phyloP scores from a whole-genome alignment of 2,888 invertebrate genomes.

The Dioctria rufipes region DNA sequence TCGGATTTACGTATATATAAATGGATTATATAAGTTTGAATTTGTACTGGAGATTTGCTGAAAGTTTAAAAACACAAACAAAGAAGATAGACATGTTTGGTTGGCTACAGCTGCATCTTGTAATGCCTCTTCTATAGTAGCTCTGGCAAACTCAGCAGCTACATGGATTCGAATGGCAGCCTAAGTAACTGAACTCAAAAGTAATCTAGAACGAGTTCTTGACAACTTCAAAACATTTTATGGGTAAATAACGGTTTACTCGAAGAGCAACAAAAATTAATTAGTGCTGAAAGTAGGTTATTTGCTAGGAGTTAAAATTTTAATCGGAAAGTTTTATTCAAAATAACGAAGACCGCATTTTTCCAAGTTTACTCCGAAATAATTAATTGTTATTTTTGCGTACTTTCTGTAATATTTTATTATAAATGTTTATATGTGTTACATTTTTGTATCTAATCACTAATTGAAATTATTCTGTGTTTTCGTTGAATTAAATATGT shows the following conservation, averaged over 20 bases:
- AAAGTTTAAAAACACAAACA: conserved; percentile 18
- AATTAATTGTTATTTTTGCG: too few relatives aligned
- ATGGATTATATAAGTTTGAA: conserved; percentile 16
- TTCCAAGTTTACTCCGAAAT: too few relatives aligned
- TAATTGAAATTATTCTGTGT: too few relatives aligned
- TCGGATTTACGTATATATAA: conserved; percentile 11
- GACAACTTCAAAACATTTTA: conserved; percentile 8
- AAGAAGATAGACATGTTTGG: background rate
- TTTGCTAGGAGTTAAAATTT: conserved; percentile 1
- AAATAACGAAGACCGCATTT: background rate
- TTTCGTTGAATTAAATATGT: too few relatives aligned
- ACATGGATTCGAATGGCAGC: background rate
- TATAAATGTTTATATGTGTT: too few relatives aligned
- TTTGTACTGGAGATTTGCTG: conserved; percentile 3
- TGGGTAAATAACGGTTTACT: conserved; percentile 2
- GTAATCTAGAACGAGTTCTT: background rate
- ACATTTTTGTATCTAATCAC: too few relatives aligned
- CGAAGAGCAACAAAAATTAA: conserved; percentile 14
- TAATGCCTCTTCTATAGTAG: background rate
- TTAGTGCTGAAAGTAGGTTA: conserved; percentile 10
- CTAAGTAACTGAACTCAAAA: background rate
- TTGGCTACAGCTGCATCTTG: conserved; percentile 1
- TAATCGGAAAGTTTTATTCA: background rate
- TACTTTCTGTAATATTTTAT: too few relatives aligned
- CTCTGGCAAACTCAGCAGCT: background rate